Base-by-base conservation (phyloP, 2,888 invertebrate genomes). In the Ashinkailepas kermadecensis region DNA sequence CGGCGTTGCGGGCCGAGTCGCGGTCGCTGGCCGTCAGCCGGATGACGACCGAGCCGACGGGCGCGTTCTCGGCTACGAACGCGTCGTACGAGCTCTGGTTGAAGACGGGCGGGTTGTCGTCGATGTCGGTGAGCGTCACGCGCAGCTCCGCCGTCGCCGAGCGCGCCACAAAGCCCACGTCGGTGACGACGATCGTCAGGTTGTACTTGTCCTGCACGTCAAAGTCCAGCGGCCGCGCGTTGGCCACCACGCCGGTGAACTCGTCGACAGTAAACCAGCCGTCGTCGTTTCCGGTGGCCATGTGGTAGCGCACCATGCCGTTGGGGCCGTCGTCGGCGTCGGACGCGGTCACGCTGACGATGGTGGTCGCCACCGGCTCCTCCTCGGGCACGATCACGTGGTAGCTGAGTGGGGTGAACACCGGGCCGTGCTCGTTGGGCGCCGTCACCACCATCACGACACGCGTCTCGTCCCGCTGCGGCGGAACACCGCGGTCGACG, bases 381-480 rank as follows among this genome's bases (percentile, higher is more conserved):
- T 95, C 96, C 89, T 97, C 97, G 0, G 95, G 94, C 1, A 97
- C 94, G 83, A 95, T 93, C 0, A 95, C 95, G 89, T 95, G 94
- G 87, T 96, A 95, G 85, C 93, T 93, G 8, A 85, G 84, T 0
- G 92, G 88, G 10, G 93, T 93, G 86, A 97, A 97, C 81, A 91
- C 91, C 0, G 97, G 97, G 0, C 91, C 90, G 86, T 92, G 90
- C 70, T 90, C 89, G 87, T 97, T 97, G 86, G 95, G 94, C 6
- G 94, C 95, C 0, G 96, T 95, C 0, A 95, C 92, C 9, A 95
- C 91, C 84, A 96, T 90, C 0, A 90, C 91, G 0, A 96, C 91
- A 0, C 89, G 89, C 0, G 93, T 91, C 86, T 93, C 92, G 86
- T 95, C 94, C 59, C 91, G 91, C 86, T 94, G 94, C 0, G 95